These are phyloP conservation scores for Eristalis arbustorum DNA, from an alignment of 2,888 invertebrate genomes.

Conservation along the genomic window DNA sequence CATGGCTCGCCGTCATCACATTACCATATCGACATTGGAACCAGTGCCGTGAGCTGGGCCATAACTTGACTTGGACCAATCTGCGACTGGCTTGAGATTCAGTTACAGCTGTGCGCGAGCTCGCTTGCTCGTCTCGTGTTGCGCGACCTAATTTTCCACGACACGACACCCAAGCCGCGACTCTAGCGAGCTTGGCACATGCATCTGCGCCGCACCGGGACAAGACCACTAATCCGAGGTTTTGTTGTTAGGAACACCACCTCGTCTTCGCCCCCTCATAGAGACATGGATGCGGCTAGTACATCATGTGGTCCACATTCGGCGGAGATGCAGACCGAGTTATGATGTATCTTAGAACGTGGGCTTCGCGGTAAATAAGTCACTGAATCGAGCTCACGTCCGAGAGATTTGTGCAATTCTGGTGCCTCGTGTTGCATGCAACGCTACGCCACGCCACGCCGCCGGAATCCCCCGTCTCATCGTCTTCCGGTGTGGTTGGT, in stretches of 20 bases:
- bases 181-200: background rate
- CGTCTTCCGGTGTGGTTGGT: conserved; percentile 59
- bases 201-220: background rate
- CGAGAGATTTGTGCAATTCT: conserved; percentile 56
- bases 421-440: conserved; percentile 66
- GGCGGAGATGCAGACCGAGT: conserved; percentile 15
- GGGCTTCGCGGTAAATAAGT: conserved; percentile 66
- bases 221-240: conserved; percentile 20
- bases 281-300: conserved; percentile 8
- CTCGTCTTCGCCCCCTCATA: conserved; percentile 20
- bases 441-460: conserved; percentile 8
- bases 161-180: background rate
- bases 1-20: conserved; percentile 16
- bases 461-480: conserved; percentile 42
- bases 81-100: background rate
- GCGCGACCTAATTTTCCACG: background rate
- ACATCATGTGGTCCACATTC: conserved; percentile 56
- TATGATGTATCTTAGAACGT: conserved; percentile 58
- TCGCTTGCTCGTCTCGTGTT: background rate
- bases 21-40: conserved; percentile 47
- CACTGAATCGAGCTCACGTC: conserved; percentile 68
- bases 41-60: conserved; percentile 6
- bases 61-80: background rate
- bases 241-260: conserved; percentile 46
- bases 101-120: background rate